phyloP scores from a whole-genome alignment of 2,113 vertebrate genomes.

The Galemys pyrenaicus region DNA sequence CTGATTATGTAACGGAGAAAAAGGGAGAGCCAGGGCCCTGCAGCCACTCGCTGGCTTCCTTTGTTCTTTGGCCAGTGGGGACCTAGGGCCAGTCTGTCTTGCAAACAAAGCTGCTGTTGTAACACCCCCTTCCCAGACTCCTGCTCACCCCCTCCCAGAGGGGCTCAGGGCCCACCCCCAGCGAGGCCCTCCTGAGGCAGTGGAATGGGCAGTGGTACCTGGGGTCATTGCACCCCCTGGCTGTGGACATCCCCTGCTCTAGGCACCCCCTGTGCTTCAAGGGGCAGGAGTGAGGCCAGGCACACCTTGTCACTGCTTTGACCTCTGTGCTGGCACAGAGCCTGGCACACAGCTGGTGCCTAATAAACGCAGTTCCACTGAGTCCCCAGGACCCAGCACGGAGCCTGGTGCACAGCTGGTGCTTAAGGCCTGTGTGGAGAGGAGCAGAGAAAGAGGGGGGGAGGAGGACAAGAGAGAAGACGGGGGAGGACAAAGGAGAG shows the following conservation, averaged over 20 bases:
- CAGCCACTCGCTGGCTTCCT: constrained; percentile 1
- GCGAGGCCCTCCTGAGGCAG: neutral
- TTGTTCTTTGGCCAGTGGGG: constrained; percentile 25
- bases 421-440: neutral
- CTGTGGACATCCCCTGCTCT: neutral
- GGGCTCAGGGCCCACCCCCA: neutral
- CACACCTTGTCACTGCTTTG: neutral
- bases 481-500: no score
- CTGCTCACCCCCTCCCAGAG: neutral
- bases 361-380: neutral
- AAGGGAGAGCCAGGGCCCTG: neutral
- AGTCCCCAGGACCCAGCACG: neutral
- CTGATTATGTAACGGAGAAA: neutral
- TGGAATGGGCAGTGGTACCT: neutral
- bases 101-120: constrained; percentile 55
- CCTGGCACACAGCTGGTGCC: neutral
- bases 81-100: constrained; percentile 3
- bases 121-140: neutral
- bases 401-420: neutral
- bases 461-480: neutral
- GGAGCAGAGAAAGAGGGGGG: neutral
- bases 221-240: neutral
- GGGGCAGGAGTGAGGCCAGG: accelerated
- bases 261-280: neutral
- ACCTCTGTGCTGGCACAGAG: neutral